Conservation (phyloP, 2,797 vertebrate genomes). For the Dicrostonyx torquatus region DNA sequence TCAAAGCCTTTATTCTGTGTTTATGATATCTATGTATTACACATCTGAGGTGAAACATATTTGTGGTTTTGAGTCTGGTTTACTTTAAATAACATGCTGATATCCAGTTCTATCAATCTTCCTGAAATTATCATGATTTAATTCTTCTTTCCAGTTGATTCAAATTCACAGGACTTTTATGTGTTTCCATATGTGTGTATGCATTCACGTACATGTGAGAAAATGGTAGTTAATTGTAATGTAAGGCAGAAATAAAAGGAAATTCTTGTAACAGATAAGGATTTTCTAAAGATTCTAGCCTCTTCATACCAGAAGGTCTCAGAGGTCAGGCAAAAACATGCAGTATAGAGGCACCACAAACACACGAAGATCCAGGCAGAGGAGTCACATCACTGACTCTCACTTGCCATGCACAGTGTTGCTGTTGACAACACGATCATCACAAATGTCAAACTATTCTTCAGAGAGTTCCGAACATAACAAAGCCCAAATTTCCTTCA, state of each 20-base stretch:
- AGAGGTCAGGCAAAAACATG: neutral
- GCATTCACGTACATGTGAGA: neutral
- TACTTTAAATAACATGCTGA: neutral
- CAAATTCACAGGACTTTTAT: neutral
- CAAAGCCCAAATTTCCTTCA: neutral
- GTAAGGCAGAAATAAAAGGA: neutral
- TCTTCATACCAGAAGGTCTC: neutral
- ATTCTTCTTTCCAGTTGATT: neutral
- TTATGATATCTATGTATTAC: too few species aligned
- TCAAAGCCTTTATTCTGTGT: neutral
- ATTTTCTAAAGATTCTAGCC: neutral
- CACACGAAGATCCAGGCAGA: neutral
- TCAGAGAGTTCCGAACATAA: conserved; percentile 3
- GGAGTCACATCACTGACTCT: neutral
- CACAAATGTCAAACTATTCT: conserved; percentile 19
- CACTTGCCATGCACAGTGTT: neutral
- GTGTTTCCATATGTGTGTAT: neutral
- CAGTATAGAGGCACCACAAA: neutral
- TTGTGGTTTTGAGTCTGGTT: neutral
- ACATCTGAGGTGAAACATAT: neutral
- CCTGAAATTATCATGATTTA: neutral
- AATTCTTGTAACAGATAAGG: neutral
- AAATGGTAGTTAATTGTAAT: neutral
- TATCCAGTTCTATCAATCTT: neutral
- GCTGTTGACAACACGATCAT: conserved; percentile 22